Percentiles rank a stretch among this genome's conserved stretches.
Evolutionary conservation across 2,797 vertebrate genomes (phyloP).

Genomic region (Paramormyrops hopkinsi): DNA sequence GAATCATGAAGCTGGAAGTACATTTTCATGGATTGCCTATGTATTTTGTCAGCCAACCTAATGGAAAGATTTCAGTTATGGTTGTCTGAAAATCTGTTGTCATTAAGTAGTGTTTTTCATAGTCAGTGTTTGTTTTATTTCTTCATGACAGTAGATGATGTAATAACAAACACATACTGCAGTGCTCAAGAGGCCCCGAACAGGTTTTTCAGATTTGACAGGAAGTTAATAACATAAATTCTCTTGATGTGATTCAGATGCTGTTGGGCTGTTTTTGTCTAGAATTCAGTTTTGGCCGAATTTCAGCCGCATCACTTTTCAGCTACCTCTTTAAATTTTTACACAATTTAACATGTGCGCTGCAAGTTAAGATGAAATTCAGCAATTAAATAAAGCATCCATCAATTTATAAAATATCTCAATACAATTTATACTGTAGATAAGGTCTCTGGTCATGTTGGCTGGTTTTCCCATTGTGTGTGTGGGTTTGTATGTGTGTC

Average conservation of each 20-base stretch:
- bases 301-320: neutral
- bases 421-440: neutral
- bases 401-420: neutral
- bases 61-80: neutral
- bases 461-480: neutral
- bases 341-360: neutral
- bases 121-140: neutral
- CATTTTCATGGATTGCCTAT: conserved; percentile 13
- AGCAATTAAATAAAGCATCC: neutral
- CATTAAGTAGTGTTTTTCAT: neutral
- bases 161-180: neutral
- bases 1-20: conserved; percentile 11
- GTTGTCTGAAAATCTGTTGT: neutral
- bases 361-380: neutral
- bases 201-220: neutral
- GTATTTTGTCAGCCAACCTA: conserved; percentile 5
- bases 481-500: neutral
- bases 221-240: conserved; percentile 10
- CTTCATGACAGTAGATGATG: neutral
- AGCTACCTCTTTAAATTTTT: neutral
- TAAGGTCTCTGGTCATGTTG: neutral
- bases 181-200: neutral
- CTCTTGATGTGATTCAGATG: neutral
- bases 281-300: neutral
- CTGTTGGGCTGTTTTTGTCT: neutral